Evolutionary conservation across 2,113 vertebrate species (phyloP), one percentile per base, ranked within the genome.

Genomic region (Sminthopsis crassicaudata): DNA sequence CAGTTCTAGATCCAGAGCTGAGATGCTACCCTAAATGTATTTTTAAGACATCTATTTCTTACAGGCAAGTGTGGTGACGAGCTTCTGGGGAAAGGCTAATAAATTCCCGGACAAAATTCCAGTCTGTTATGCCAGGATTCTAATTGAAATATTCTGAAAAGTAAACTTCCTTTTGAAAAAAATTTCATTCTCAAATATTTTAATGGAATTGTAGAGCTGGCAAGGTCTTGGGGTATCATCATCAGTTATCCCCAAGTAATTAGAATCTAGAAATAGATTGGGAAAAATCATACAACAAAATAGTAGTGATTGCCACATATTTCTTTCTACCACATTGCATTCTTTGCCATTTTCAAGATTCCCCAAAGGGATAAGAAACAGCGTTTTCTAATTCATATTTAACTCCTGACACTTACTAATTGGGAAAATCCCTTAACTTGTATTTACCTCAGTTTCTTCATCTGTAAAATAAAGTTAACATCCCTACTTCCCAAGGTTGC

Each of bases 231-330:
- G 5, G 46, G 50, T 42, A 27, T 11, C 0, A 30, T 8, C 36
- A 3, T 92, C 46, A 1, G 46, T 9, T n/a, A 1, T 3, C 76
- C 53, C 92, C 84, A 23, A 53, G 3, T 7, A 27, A 36, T 6
- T 26, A 36, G 60, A 50, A 36, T 9, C 48, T 27, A 42, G 26
- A 9, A 8, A 10, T 3, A 1, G 3, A 5, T 0, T 0, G 25
- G 53, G 50, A 51, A 42, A 42, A 42, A n/a, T 42, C n/a, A 42
- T 23, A 84, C 22, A 42, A 42, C 7, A 42, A 84, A 84, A 7
- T 84, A 19, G 19, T 84, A 2, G 19, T 22, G 67, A 84, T 84
- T n/a, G n/a, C n/a, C 67, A 23, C n/a, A 42, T 19, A 42, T 22
- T 6, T 84, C 67, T 84, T 42, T 84, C 67, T 84, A 84, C 19